phyloP scores from a whole-genome alignment of 2,113 vertebrate species.

The Nettapus auritus region DNA sequence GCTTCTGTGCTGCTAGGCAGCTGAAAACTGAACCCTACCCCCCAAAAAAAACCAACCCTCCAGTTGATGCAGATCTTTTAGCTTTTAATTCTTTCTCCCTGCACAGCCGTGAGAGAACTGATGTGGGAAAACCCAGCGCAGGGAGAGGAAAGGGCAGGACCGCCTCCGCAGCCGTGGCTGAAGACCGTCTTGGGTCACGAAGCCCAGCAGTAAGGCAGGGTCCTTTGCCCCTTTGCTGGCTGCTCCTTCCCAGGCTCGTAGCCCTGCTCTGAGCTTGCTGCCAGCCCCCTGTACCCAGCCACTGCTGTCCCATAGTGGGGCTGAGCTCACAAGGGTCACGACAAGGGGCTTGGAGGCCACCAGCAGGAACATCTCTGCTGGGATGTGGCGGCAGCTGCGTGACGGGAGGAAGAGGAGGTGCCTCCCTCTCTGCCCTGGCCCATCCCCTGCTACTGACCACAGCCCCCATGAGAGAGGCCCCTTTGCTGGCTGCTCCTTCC shows the following conservation, averaged over 20 bases:
- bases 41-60: background rate
- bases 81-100: background rate
- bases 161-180: background rate
- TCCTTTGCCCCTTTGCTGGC: background rate
- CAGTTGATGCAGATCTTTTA: background rate
- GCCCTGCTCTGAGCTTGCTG: background rate
- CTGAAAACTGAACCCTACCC: background rate
- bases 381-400: background rate
- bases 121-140: fast-evolving
- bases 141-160: background rate
- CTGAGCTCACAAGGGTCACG: background rate
- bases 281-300: background rate
- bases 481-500: background rate
- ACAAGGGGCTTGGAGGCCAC: background rate
- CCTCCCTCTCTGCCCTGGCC: background rate
- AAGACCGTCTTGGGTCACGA: background rate
- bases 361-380: background rate
- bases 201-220: background rate
- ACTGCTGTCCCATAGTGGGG: too few relatives aligned
- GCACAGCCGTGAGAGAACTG: background rate
- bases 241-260: background rate
- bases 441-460: background rate
- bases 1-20: background rate
- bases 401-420: background rate
- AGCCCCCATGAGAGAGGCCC: background rate